Conservation (phyloP, 1,140 invertebrate species). For the Papilio helenus region DNA sequence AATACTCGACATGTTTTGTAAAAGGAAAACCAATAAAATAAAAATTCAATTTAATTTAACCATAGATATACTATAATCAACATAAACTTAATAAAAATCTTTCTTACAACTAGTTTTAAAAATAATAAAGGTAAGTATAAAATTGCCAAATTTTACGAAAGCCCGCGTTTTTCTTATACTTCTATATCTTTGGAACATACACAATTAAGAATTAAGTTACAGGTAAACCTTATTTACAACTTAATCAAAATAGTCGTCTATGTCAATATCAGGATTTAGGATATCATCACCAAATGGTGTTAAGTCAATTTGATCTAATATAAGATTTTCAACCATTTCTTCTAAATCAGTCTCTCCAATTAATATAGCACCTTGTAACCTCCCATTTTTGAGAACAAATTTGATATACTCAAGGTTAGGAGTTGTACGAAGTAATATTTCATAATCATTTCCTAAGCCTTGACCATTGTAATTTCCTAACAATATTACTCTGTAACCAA, state of each 20-base stretch:
- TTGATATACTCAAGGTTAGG: constrained; percentile 95
- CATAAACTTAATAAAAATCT: too few relatives aligned
- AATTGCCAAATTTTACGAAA: not conserved
- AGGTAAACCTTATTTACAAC: not conserved
- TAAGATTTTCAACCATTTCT: constrained; percentile 99
- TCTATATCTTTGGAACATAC: not conserved
- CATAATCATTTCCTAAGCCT: constrained; percentile 91
- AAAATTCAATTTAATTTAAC: too few relatives aligned
- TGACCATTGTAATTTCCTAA: constrained; percentile 98
- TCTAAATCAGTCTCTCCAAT: constrained; percentile 99
- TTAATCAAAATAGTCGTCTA: constrained; percentile 99
- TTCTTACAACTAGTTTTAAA: not conserved
- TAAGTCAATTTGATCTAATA: constrained; percentile 97
- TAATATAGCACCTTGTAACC: constrained; percentile 95
- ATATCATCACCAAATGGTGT: constrained; percentile 95
- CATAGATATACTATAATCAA: too few relatives aligned
- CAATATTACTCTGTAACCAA: constrained; percentile 97
- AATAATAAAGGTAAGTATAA: not conserved
- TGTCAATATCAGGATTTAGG: constrained; percentile 97
- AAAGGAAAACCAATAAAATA: too few relatives aligned
- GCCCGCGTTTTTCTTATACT: not conserved
- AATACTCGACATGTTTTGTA: too few relatives aligned
- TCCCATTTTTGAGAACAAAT: constrained; percentile 92
- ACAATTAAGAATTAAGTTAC: not conserved
- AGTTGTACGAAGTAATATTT: constrained; percentile 94